These are phyloP conservation scores for Varanus salvator DNA, from an alignment of 2,113 vertebrate genomes.

Conservation along the genomic window DNA sequence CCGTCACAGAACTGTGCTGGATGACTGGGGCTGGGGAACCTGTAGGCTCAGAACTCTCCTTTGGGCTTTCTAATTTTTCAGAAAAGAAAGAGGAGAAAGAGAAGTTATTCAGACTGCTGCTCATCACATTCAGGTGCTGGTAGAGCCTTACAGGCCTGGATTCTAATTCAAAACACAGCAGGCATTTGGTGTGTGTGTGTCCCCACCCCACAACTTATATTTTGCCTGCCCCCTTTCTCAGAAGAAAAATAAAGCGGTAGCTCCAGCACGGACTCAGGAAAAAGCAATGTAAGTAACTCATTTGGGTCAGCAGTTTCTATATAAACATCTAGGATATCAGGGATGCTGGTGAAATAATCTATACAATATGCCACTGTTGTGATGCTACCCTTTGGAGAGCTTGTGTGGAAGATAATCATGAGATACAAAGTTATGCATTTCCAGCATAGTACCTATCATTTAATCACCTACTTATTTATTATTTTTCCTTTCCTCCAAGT, in stretches of 20 bases:
- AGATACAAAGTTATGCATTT: not conserved
- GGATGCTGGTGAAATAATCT: not conserved
- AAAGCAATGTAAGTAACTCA: not conserved
- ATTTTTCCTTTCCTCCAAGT: no score
- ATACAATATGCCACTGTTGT: not conserved
- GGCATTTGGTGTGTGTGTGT: not conserved
- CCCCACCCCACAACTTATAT: not conserved
- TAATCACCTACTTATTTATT: no score
- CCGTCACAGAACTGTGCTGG: constrained; percentile 91
- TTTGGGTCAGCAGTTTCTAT: not conserved
- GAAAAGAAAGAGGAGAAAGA: not conserved
- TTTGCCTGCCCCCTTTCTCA: no score
- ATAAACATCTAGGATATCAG: not conserved
- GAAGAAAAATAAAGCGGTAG: not conserved
- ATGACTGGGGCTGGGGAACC: constrained; percentile 93
- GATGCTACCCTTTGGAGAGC: not conserved
- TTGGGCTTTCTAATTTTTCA: constrained; percentile 83
- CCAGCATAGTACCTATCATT: not conserved
- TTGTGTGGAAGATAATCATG: not conserved
- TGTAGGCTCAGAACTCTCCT: constrained; percentile 88
- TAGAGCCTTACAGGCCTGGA: not conserved
- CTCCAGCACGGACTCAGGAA: not conserved
- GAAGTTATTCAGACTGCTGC: constrained; percentile 34
- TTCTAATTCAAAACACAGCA: not conserved
- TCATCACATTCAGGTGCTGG: accelerated